Percentiles rank a stretch among this genome's conserved stretches.
Conservation (phyloP, 2,888 invertebrate genomes). For the Eilema sororculum region DNA sequence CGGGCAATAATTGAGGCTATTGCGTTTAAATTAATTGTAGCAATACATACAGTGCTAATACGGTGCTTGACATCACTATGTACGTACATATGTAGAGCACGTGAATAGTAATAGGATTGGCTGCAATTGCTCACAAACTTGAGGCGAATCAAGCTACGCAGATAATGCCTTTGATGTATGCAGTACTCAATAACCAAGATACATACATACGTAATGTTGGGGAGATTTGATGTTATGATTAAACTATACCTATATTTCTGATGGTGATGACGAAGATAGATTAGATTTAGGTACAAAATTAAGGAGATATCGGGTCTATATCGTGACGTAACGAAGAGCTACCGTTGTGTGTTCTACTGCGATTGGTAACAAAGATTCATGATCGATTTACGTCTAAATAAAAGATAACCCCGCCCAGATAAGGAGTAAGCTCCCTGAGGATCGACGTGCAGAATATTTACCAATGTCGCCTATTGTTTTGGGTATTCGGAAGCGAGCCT, state of each 20-base stretch:
- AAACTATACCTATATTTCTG: conserved; percentile 27
- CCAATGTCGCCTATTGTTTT: neutral
- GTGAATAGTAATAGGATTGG: conserved; percentile 76
- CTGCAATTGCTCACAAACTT: conserved; percentile 78
- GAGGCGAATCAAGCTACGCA: conserved; percentile 72
- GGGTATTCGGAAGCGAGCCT: too few relatives aligned
- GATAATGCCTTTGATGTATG: conserved; percentile 77
- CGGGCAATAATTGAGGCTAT: conserved; percentile 79
- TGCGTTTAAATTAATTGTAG: conserved; percentile 83
- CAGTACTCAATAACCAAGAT: conserved; percentile 53
- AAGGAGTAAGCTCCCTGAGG: neutral
- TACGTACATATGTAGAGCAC: conserved; percentile 66
- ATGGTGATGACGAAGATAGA: conserved; percentile 15
- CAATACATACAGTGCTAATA: conserved; percentile 73
- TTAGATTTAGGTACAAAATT: conserved; percentile 9
- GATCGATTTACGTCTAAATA: neutral
- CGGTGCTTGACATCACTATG: conserved; percentile 60
- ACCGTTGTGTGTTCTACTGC: neutral
- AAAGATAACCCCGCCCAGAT: neutral
- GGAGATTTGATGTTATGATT: conserved; percentile 46
- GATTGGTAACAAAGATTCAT: neutral
- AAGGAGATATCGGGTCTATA: neutral
- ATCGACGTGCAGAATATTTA: neutral
- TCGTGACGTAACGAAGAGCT: neutral
- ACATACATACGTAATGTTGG: conserved; percentile 49